phyloP scores from a whole-genome alignment of 2,888 invertebrate genomes.

The Scaptomyza parva region DNA sequence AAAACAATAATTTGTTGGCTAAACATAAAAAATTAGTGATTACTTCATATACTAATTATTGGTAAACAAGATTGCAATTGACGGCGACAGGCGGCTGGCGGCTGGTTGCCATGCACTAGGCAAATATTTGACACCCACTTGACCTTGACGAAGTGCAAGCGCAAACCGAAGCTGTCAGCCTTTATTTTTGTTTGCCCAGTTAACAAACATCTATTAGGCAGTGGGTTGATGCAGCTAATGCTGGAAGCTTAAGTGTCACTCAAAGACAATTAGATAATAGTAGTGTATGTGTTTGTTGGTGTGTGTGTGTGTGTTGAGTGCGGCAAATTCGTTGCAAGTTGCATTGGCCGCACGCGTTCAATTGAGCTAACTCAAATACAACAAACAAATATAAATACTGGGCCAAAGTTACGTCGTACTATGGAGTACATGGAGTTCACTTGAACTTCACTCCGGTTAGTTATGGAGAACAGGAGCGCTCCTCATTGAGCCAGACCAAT shows the following conservation, averaged over 20 bases:
- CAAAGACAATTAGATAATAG: conserved; percentile 53
- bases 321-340: conserved; percentile 19
- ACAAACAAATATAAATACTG: conserved; percentile 5
- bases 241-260: conserved; percentile 36
- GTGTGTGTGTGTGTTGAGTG: neutral
- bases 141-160: conserved; percentile 67
- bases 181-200: conserved; percentile 48
- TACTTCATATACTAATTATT: conserved; percentile 73
- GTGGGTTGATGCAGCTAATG: conserved; percentile 1
- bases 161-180: conserved; percentile 28
- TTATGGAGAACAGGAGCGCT: conserved; percentile 57
- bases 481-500: conserved; percentile 49
- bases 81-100: conserved; percentile 30
- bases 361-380: conserved; percentile 10
- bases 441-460: conserved; percentile 62
- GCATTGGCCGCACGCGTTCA: conserved; percentile 1
- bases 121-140: conserved; percentile 67
- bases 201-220: conserved; percentile 38
- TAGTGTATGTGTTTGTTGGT: no score
- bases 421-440: conserved; percentile 38
- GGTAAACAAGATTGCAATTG: conserved; percentile 57
- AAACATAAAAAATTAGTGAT: conserved; percentile 67
- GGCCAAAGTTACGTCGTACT: conserved; percentile 8
- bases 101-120: conserved; percentile 19
- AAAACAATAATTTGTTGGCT: conserved; percentile 59